Percentiles rank a stretch among this genome's conserved stretches.
phyloP scores from a whole-genome alignment of 1,140 invertebrate genomes.

The Gryon sp. region DNA sequence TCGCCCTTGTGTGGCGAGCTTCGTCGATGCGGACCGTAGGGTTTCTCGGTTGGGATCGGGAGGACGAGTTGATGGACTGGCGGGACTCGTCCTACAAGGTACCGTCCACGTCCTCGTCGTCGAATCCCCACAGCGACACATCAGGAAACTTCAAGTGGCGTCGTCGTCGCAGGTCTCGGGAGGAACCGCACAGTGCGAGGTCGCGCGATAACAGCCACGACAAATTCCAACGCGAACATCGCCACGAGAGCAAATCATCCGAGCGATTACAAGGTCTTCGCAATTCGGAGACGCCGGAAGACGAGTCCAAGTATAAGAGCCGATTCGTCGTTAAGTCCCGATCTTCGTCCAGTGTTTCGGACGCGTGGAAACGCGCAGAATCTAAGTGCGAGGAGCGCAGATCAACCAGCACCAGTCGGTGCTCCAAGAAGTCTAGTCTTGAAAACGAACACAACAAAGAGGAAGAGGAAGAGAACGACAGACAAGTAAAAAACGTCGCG shows the following conservation, averaged over 20 bases:
- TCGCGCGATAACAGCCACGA: slow-evolving; percentile 61
- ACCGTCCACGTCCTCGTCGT: slow-evolving; percentile 52
- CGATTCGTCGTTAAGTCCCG: slow-evolving; percentile 69
- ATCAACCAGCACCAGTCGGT: slow-evolving; percentile 64
- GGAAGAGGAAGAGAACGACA: slow-evolving; percentile 29
- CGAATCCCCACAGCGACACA: slow-evolving; percentile 47
- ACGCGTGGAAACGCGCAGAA: slow-evolving; percentile 69
- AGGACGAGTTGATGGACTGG: slow-evolving; percentile 79
- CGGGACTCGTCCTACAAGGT: slow-evolving; percentile 69
- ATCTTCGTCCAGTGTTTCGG: slow-evolving; percentile 71
- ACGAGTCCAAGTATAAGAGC: slow-evolving; percentile 35
- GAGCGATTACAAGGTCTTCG: slow-evolving; percentile 57
- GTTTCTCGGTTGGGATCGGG: slow-evolving; percentile 77
- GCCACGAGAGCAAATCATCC: slow-evolving; percentile 69
- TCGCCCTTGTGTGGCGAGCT: slow-evolving; percentile 77
- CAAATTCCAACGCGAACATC: slow-evolving; percentile 32
- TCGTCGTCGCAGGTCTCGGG: slow-evolving; percentile 69
- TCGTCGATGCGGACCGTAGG: slow-evolving; percentile 78
- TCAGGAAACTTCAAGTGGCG: slow-evolving; percentile 62
- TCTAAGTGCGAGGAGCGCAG: slow-evolving; percentile 58
- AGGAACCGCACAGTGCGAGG: slow-evolving; percentile 63
- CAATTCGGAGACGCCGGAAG: slow-evolving; percentile 4
- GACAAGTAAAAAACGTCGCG: slow-evolving; percentile 67
- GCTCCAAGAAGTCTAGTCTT: slow-evolving; percentile 64
- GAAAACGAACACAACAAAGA: slow-evolving; percentile 41